Evolutionary conservation across 1,140 invertebrate genomes (phyloP).

Genomic region (Trinorchestia longiramus): DNA sequence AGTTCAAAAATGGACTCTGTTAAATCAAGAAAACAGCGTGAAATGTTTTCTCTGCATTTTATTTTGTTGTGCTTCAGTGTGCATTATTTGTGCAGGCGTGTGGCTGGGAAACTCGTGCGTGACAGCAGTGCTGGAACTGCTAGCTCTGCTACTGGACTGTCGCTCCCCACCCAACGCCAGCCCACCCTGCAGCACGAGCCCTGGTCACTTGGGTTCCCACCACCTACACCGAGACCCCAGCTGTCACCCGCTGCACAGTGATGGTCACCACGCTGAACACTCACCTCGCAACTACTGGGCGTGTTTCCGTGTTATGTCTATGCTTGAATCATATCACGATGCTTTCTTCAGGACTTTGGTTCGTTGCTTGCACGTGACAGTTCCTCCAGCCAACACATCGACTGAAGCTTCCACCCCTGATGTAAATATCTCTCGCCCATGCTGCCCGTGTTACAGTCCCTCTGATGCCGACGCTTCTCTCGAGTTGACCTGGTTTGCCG

Average conservation of each 20-base stretch:
- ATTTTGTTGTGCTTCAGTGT: neutral
- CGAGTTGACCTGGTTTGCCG: neutral
- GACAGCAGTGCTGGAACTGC: slow-evolving; percentile 1
- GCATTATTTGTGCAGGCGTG: neutral
- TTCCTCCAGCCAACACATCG: neutral
- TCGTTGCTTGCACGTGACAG: neutral
- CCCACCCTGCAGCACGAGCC: too few relatives aligned
- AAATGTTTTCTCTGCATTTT: neutral
- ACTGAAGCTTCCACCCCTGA: neutral
- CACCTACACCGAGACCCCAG: neutral
- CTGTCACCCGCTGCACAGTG: neutral
- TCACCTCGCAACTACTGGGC: neutral
- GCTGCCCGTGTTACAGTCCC: neutral
- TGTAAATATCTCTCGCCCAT: neutral
- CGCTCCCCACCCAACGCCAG: neutral
- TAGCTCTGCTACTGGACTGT: neutral
- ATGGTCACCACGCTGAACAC: neutral
- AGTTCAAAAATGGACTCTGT: too few relatives aligned
- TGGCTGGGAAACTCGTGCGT: neutral
- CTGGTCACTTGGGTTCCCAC: neutral
- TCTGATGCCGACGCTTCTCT: neutral
- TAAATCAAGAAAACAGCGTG: too few relatives aligned
- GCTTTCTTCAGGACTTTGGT: neutral
- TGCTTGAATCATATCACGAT: neutral
- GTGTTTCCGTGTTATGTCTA: neutral